Percentiles rank a stretch among this genome's conserved stretches.
Evolutionary conservation across 23 tunicate genomes (phyloP).

Genomic region (Ascidia mentula): DNA sequence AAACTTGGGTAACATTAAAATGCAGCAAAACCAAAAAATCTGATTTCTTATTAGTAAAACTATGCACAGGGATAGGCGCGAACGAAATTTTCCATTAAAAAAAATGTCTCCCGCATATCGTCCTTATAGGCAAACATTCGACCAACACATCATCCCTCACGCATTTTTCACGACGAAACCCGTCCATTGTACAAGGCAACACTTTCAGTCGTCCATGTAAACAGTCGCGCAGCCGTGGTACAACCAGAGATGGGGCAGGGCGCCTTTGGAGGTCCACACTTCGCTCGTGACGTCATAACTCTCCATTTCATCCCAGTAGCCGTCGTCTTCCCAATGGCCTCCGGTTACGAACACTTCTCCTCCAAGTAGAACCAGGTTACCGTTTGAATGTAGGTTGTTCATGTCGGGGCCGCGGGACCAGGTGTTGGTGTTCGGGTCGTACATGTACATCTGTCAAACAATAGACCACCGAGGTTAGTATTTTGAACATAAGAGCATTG

Average conservation of each 20-base stretch:
- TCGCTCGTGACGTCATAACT: slow-evolving; percentile 34
- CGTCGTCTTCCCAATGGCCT: slow-evolving; percentile 84
- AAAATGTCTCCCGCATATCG: no score
- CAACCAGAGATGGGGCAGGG: slow-evolving; percentile 85
- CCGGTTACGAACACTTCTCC: slow-evolving; percentile 57
- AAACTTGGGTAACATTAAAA: no score
- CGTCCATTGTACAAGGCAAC: no score
- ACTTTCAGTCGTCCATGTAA: not conserved
- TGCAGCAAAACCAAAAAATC: no score
- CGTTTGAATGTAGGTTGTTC: slow-evolving; percentile 78
- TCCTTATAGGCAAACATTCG: no score
- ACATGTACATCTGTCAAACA: slow-evolving; percentile 44
- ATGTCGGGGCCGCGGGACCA: slow-evolving; percentile 71
- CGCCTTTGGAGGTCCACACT: slow-evolving; percentile 54
- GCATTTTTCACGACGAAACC: no score
- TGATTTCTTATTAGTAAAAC: no score
- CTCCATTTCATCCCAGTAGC: slow-evolving; percentile 83
- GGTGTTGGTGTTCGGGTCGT: slow-evolving; percentile 70
- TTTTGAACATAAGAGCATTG: not conserved
- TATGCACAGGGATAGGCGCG: no score
- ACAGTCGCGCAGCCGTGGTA: slow-evolving; percentile 60
- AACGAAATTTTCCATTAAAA: no score
- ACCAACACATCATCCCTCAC: no score
- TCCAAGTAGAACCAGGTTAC: slow-evolving; percentile 52
- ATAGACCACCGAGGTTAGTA: not conserved